Percentiles rank a stretch among this genome's conserved stretches.
Evolutionary conservation across 2,113 vertebrate genomes (phyloP).

Genomic region (Saccopteryx leptura): DNA sequence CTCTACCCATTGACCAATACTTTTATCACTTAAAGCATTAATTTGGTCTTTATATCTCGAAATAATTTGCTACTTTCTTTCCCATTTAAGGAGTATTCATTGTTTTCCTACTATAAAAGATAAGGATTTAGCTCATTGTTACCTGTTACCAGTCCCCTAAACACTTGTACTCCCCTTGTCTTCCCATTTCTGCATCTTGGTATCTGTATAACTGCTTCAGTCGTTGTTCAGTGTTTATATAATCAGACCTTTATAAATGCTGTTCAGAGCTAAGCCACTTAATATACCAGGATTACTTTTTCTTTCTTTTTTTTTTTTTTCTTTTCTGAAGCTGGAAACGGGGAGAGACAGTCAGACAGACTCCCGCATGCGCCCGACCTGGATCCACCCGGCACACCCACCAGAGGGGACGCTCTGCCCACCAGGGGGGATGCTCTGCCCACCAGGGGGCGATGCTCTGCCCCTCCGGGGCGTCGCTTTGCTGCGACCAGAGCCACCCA

Average conservation of each 20-base stretch:
- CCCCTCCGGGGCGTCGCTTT: too few relatives aligned
- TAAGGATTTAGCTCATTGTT: background rate
- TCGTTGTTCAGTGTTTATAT: background rate
- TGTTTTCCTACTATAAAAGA: background rate
- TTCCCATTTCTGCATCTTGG: background rate
- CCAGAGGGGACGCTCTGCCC: too few relatives aligned
- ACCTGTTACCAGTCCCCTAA: background rate
- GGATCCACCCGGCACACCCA: too few relatives aligned
- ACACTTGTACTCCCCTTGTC: background rate
- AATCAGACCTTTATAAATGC: constrained; percentile 1
- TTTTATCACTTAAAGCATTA: constrained; percentile 32
- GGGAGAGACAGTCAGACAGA: too few relatives aligned
- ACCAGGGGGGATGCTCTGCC: too few relatives aligned
- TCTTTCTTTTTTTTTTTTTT: constrained; percentile 63
- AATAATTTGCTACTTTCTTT: background rate
- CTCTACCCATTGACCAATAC: background rate
- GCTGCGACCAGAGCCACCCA: too few relatives aligned
- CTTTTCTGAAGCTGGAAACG: too few relatives aligned
- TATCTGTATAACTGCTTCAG: background rate
- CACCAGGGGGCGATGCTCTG: too few relatives aligned
- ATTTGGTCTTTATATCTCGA: constrained; percentile 51
- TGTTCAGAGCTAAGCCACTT: background rate
- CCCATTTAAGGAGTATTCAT: constrained; percentile 2
- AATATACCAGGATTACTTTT: constrained; percentile 52
- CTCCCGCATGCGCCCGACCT: too few relatives aligned